A percentile compares a stretch with the other conserved stretches of the same genome.
These are phyloP conservation scores for Cyphomyrus discorhynchus DNA, from an alignment of 2,113 vertebrate genomes.

Conservation along the genomic window DNA sequence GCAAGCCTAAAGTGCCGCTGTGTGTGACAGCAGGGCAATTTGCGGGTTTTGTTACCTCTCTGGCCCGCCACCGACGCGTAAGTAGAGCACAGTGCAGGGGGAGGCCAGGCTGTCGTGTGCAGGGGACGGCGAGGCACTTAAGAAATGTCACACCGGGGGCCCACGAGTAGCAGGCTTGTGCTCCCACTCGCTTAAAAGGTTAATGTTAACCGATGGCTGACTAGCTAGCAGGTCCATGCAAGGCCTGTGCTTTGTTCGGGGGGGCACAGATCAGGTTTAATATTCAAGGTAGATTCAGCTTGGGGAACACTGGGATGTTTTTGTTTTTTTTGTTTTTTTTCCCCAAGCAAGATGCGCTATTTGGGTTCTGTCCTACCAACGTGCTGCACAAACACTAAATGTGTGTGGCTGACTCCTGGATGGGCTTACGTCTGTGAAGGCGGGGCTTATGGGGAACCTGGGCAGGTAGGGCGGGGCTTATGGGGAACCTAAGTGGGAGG, in stretches of 20 bases:
- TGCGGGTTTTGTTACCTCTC: slow-evolving; percentile 64
- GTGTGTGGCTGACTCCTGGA: neutral
- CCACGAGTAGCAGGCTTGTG: slow-evolving; percentile 61
- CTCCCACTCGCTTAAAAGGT: slow-evolving; percentile 65
- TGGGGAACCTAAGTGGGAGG: neutral
- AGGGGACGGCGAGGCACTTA: slow-evolving; percentile 61
- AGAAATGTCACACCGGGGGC: slow-evolving; percentile 61
- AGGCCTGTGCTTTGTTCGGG: slow-evolving; percentile 46
- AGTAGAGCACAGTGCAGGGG: slow-evolving; percentile 61
- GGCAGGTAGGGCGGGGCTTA: neutral
- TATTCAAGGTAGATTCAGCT: neutral
- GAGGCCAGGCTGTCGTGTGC: slow-evolving; percentile 42
- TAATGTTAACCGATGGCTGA: slow-evolving; percentile 72
- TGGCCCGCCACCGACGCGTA: slow-evolving; percentile 46
- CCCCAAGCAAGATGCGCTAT: neutral
- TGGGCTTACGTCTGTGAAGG: neutral
- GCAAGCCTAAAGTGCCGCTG: slow-evolving; percentile 57
- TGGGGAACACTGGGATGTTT: neutral
- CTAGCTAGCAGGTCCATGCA: slow-evolving; percentile 42
- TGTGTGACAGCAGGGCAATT: slow-evolving; percentile 67
- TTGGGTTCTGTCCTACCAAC: neutral
- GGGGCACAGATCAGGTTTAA: neutral
- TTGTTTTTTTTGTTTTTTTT: neutral
- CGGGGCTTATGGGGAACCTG: neutral
- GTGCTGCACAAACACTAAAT: neutral